Evolutionary conservation across 1,140 invertebrate species (phyloP), one percentile per base, ranked within the genome.

Genomic region (Leptoteleia sp.): DNA sequence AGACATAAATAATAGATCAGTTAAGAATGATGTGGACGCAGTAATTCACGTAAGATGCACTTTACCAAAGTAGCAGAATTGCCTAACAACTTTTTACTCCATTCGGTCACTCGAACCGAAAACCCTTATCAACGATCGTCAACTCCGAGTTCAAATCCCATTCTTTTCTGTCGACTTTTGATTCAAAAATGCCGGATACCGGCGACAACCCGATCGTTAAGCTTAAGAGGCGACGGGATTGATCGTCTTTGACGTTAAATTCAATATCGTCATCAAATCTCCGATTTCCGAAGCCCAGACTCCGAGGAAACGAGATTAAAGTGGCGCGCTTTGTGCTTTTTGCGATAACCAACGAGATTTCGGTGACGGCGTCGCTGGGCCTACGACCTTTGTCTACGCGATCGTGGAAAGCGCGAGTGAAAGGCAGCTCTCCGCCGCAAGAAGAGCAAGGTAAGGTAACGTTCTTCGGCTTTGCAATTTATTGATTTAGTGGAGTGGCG

Each of bases 381-480:
- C 68, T 57, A 52, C 48, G 67, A 64, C 27, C 68, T 77, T 77
- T 70, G 43, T 80, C 48, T 80, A 9, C 31, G 31, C n/a, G n/a
- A n/a, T 35, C 15, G 22, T 22, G 42, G 38, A 59, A 61, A 68
- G 29, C 57, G 67, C 45, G 48, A 62, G 62, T 54, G 61, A 68
- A 79, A 79, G 70, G 35, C 17, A 64, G 31, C 6, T 29, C 76
- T 33, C 42, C 48, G 62, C 62, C 47, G 55, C 47, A 57, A 61
- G 45, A 57, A 68, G 52, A 67, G 52, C 52, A 54, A 79, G 70
- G 40, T 68, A 62, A 70, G 57, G 64, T 50, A 70, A 64, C 45
- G 55, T 64, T 68, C 71, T 80, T 73, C 61, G 72, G 78, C 78
- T 76, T 76, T 57, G 73, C 68, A 73, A 80, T 73, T 80, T 77